Conservation (phyloP, 2,888 invertebrate species). For the Drosophila meridiana region DNA sequence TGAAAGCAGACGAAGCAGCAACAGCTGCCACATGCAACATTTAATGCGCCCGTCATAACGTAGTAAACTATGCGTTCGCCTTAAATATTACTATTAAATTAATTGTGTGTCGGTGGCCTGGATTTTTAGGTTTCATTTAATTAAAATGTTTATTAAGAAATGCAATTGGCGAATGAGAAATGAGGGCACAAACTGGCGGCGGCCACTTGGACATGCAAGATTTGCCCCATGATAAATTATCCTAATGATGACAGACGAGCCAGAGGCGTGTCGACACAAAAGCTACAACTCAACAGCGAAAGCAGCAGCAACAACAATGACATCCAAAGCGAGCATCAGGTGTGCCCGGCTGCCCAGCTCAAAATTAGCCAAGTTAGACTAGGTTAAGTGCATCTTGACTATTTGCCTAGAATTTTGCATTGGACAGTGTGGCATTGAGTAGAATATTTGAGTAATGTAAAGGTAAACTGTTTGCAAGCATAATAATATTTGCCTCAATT, state of each 20-base stretch:
- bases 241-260: constrained; percentile 74
- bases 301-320: constrained; percentile 10
- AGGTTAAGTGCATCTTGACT: constrained; percentile 29
- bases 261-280: constrained; percentile 67
- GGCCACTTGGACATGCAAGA: constrained; percentile 54
- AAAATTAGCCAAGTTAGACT: background rate
- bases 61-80: constrained; percentile 41
- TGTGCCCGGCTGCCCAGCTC: constrained; percentile 12
- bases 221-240: constrained; percentile 74
- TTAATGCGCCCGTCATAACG: constrained; percentile 55
- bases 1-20: constrained; percentile 58
- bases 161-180: constrained; percentile 29
- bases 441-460: background rate
- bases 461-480: background rate
- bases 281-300: constrained; percentile 32
- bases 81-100: constrained; percentile 54
- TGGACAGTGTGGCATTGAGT: background rate
- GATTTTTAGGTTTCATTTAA: constrained; percentile 58
- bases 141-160: constrained; percentile 71
- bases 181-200: constrained; percentile 22
- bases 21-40: constrained; percentile 33
- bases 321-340: constrained; percentile 34
- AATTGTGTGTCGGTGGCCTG: constrained; percentile 40
- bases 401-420: constrained; percentile 22
- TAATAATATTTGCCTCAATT: background rate